Evolutionary conservation across 1,140 invertebrate genomes (phyloP), one percentile per base, ranked within the genome.

Genomic region (Formica selysi): DNA sequence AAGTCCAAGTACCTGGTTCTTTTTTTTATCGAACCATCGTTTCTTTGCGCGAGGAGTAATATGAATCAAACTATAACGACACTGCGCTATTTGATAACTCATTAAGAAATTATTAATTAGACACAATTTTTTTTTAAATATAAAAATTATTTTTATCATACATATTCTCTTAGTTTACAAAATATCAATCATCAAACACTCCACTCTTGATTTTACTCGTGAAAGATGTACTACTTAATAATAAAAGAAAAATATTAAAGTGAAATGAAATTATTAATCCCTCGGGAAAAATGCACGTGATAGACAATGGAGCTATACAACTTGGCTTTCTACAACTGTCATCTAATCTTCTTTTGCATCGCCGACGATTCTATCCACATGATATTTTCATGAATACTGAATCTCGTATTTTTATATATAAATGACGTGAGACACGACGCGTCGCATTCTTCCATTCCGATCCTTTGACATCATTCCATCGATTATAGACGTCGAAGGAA

Each of bases 1-100:
- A 91, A 91, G 91, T 89, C 62, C 87, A 62, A 89, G 67, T 74
- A 79, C 16, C 22, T 29, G 54, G 68, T 57, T 83, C 54, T 44
- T 41, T 70, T 29, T 41, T 70, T 81, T 3, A 22, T 57, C 29
- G 13, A 29, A 22, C 29, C 54, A 11, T 32, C 19, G n/a, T 59
- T 13, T 57, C 10, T 51, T 19, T 19, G 16, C 44, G 26, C 19
- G 32, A 13, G 11, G 3, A 57, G 29, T 8, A 38, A 29, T 11
- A 26, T 29, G 32, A 36, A 32, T 16, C 29, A 61, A 57, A 19
- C 54, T 38, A 10, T 7, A 51, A n/a, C 16, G 13, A 19, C 3
- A 32, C 2, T 44, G 4, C 11, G n/a, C 6, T 48, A 44, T 26
- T 78, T 22, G 3, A 64, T 1, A 1, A 22, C 16, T 48, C 13